Percentiles rank a stretch among this genome's conserved stretches.
These are phyloP conservation scores for Cephus pulcher DNA, from an alignment of 2,888 invertebrate genomes.

Conservation along the genomic window DNA sequence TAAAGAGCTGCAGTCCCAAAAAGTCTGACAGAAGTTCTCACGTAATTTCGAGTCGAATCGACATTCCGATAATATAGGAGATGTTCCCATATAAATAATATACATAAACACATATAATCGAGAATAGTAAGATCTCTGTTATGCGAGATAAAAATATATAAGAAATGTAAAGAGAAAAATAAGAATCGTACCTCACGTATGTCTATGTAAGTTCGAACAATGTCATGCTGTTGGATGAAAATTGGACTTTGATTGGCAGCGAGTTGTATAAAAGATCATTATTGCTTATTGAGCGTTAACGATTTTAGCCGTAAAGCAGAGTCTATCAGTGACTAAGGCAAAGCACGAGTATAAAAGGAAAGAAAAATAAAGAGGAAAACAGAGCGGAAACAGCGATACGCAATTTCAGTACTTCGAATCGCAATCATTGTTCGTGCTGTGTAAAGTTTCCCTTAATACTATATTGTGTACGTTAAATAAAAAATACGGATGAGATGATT, in stretches of 20 bases:
- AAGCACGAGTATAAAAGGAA: not conserved
- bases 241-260: not conserved
- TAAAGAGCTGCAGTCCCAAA: not conserved
- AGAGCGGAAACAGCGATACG: not conserved
- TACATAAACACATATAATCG: slow-evolving; percentile 14
- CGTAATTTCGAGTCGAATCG: not conserved
- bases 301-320: not conserved
- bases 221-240: slow-evolving; percentile 49
- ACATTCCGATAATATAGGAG: not conserved
- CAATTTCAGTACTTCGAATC: slow-evolving; percentile 15
- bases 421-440: slow-evolving; percentile 30
- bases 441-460: slow-evolving; percentile 15
- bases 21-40: not conserved
- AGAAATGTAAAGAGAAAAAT: slow-evolving; percentile 9
- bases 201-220: not conserved
- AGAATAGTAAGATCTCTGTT: slow-evolving; percentile 18
- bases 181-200: not conserved
- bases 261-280: not conserved
- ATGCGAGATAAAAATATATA: not conserved
- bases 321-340: not conserved
- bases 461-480: slow-evolving; percentile 11
- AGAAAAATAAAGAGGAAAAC: not conserved
- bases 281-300: not conserved
- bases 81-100: not conserved
- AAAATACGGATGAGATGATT: slow-evolving; percentile 15